These are phyloP conservation scores for Cephalopachus bancanus DNA, from an alignment of 2,797 vertebrate genomes.

Conservation along the genomic window DNA sequence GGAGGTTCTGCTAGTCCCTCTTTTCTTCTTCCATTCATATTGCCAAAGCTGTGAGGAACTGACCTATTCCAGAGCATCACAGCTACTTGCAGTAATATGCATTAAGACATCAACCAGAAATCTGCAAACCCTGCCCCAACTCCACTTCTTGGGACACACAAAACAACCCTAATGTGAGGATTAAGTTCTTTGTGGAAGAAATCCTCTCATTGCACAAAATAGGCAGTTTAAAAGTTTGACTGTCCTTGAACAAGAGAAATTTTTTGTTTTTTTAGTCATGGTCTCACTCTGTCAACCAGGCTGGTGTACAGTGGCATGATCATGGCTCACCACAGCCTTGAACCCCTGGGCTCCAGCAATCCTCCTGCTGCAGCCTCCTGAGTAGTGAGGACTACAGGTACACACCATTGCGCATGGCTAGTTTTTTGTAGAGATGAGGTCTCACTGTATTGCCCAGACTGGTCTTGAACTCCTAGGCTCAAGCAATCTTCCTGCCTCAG, in stretches of 20 bases:
- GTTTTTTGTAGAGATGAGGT: not conserved
- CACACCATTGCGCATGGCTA: not conserved
- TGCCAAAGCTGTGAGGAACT: not conserved
- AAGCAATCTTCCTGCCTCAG: not conserved
- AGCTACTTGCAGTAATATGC: not conserved
- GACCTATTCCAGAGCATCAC: not conserved
- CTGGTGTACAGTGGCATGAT: not conserved
- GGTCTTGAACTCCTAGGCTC: not conserved
- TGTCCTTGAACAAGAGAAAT: conserved; percentile 42
- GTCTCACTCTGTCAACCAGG: not conserved
- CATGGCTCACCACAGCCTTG: not conserved
- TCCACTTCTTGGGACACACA: not conserved
- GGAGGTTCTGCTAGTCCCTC: conserved; percentile 32
- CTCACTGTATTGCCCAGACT: not conserved
- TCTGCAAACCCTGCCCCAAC: not conserved
- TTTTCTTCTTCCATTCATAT: conserved; percentile 14
- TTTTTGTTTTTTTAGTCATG: not conserved
- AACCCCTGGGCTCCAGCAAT: not conserved
- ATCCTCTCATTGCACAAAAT: not conserved
- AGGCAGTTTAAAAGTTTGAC: conserved; percentile 27
- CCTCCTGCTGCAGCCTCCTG: not conserved
- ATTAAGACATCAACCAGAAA: conserved; percentile 49
- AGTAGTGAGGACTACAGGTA: not conserved
- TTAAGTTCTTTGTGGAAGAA: conserved; percentile 32
- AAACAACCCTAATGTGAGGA: conserved; percentile 17